A percentile compares a stretch with the other conserved stretches of the same genome.
These are phyloP conservation scores for Caenorhabditis sp. DNA, from an alignment of 2,888 invertebrate genomes.

Conservation along the genomic window DNA sequence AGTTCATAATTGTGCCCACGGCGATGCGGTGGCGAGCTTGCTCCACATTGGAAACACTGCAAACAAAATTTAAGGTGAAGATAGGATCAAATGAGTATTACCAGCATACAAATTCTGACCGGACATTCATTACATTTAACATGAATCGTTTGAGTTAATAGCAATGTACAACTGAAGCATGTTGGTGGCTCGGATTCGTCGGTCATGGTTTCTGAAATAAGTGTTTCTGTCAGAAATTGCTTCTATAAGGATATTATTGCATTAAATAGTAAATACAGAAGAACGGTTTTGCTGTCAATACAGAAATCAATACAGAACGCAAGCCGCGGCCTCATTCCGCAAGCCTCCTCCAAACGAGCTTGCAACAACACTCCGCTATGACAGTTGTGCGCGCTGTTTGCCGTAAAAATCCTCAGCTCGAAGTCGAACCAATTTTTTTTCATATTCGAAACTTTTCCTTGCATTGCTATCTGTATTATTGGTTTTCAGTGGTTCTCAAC, in stretches of 20 bases:
- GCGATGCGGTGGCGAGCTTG: slow-evolving; percentile 72
- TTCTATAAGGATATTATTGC: too few relatives aligned
- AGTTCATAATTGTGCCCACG: slow-evolving; percentile 77
- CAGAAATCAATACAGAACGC: too few relatives aligned
- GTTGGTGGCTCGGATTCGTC: slow-evolving; percentile 31
- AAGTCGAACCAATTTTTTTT: neutral
- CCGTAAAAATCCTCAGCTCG: slow-evolving; percentile 13
- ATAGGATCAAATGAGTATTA: slow-evolving; percentile 3
- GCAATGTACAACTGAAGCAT: slow-evolving; percentile 58
- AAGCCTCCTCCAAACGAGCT: neutral
- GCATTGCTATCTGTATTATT: too few relatives aligned
- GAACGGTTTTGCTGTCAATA: too few relatives aligned
- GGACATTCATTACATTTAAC: slow-evolving; percentile 67
- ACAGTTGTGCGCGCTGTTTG: slow-evolving; percentile 33
- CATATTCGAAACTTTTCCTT: neutral
- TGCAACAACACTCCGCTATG: slow-evolving; percentile 51
- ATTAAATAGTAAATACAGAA: too few relatives aligned
- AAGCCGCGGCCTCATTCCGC: too few relatives aligned
- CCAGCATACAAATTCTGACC: slow-evolving; percentile 56
- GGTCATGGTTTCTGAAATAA: slow-evolving; percentile 37
- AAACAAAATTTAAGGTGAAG: neutral
- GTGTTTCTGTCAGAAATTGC: too few relatives aligned
- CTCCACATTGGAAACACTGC: slow-evolving; percentile 79
- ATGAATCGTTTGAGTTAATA: slow-evolving; percentile 34
- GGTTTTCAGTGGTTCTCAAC: neutral